phyloP scores from a whole-genome alignment of 1,140 invertebrate species.

The Listronotus oregonensis region DNA sequence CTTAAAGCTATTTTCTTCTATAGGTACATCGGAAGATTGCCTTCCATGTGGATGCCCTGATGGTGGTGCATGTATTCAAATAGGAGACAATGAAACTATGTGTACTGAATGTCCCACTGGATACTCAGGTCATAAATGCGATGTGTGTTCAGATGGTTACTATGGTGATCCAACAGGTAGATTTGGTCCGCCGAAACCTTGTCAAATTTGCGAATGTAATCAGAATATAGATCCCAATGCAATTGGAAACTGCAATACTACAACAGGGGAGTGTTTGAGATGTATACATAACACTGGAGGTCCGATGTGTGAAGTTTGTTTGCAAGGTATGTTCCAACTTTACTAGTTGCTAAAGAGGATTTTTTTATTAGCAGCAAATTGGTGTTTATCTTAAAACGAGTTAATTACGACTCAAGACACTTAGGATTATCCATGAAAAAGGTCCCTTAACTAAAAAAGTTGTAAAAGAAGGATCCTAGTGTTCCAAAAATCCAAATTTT shows the following conservation, averaged over 20 bases:
- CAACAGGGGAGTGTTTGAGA: conserved; percentile 93
- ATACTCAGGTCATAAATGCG: conserved; percentile 89
- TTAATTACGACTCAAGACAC: too few relatives aligned
- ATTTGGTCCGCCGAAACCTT: conserved; percentile 68
- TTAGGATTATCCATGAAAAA: too few relatives aligned
- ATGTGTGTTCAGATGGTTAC: conserved; percentile 93
- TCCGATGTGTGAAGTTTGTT: conserved; percentile 84
- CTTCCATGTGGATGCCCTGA: conserved; percentile 93
- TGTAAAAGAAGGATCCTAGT: too few relatives aligned
- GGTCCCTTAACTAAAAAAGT: too few relatives aligned
- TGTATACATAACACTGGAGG: conserved; percentile 97
- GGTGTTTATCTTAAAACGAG: too few relatives aligned
- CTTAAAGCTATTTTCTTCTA: background rate
- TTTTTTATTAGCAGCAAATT: too few relatives aligned
- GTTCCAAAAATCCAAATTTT: too few relatives aligned
- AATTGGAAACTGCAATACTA: conserved; percentile 91
- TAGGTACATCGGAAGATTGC: conserved; percentile 86
- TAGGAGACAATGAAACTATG: conserved; percentile 81
- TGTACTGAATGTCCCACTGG: conserved; percentile 94
- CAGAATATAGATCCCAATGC: conserved; percentile 94
- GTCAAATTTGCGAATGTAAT: conserved; percentile 90
- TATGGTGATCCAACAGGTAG: conserved; percentile 84
- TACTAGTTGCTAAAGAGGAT: background rate
- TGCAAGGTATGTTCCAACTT: conserved; percentile 67
- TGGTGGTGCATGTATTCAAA: conserved; percentile 87